Percentiles rank a stretch among this genome's conserved stretches.
phyloP scores from a whole-genome alignment of 1,140 invertebrate genomes.

The Adelges cooleyi region DNA sequence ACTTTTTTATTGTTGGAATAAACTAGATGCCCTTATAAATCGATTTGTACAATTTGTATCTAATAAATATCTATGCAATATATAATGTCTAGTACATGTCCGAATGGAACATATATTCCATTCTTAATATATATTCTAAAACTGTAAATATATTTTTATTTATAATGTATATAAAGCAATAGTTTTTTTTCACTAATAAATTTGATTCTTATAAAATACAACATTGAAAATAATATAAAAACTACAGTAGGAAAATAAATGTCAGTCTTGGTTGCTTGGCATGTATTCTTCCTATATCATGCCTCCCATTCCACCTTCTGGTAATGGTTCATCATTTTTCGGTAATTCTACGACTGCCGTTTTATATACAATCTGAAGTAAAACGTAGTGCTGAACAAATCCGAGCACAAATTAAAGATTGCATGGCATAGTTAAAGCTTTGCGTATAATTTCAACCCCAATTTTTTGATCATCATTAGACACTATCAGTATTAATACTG shows the following conservation, averaged over 20 bases:
- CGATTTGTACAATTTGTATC: conserved; percentile 14
- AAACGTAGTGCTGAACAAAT: conserved; percentile 95
- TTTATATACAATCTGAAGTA: conserved; percentile 95
- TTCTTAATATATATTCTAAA: conserved; percentile 11
- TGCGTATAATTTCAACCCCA: conserved; percentile 83
- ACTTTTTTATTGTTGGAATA: conserved; percentile 2
- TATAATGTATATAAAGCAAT: conserved; percentile 4
- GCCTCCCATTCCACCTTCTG: conserved; percentile 57
- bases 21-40: background rate
- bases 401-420: conserved; percentile 89
- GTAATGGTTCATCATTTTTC: conserved; percentile 74
- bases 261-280: conserved; percentile 16
- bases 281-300: conserved; percentile 39
- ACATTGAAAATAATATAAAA: conserved; percentile 13
- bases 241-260: conserved; percentile 27
- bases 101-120: background rate
- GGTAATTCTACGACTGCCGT: conserved; percentile 89
- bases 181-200: conserved; percentile 10
- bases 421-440: conserved; percentile 85
- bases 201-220: conserved; percentile 24
- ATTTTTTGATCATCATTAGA: conserved; percentile 77
- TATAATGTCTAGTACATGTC: background rate
- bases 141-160: background rate
- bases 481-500: conserved; percentile 50
- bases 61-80: conserved; percentile 8